Percentiles rank a stretch among this genome's conserved stretches.
phyloP scores from a whole-genome alignment of 2,888 invertebrate species.

The Eueremaeus valkanovi region DNA sequence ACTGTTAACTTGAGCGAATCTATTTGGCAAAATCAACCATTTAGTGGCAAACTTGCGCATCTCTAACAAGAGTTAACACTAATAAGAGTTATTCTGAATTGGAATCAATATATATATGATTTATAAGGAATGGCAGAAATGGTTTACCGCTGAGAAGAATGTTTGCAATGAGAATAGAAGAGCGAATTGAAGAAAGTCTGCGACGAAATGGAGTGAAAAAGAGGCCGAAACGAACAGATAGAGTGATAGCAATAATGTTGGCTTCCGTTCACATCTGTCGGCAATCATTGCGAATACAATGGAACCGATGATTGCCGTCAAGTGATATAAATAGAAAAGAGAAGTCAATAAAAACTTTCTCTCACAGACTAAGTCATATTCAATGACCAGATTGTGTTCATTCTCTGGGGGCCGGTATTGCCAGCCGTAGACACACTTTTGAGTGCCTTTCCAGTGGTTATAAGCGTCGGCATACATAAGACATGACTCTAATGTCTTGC shows the following conservation, averaged over 20 bases:
- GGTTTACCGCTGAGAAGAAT: constrained; percentile 44
- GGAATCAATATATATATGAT: no score
- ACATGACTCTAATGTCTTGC: constrained; percentile 43
- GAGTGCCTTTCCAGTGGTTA: constrained; percentile 46
- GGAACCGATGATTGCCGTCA: constrained; percentile 44
- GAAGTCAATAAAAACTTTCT: constrained; percentile 42
- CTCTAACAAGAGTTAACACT: no score
- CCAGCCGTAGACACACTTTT: constrained; percentile 45
- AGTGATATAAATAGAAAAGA: constrained; percentile 43
- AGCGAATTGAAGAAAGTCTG: constrained; percentile 43
- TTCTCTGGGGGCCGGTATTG: constrained; percentile 43
- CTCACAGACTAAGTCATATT: constrained; percentile 47
- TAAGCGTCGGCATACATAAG: constrained; percentile 44
- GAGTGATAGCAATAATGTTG: constrained; percentile 41
- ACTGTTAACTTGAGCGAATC: no score
- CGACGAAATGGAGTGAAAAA: constrained; percentile 45
- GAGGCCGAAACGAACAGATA: constrained; percentile 45
- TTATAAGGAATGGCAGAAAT: no score
- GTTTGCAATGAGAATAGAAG: constrained; percentile 44
- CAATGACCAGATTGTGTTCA: constrained; percentile 41
- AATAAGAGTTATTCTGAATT: no score
- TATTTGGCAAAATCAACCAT: no score
- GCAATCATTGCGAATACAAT: constrained; percentile 44
- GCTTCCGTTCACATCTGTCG: constrained; percentile 45
- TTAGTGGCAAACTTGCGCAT: no score